A percentile compares a stretch with the other conserved stretches of the same genome.
These are phyloP conservation scores for Calypte anna DNA, from an alignment of 2,113 vertebrate species.

Conservation along the genomic window DNA sequence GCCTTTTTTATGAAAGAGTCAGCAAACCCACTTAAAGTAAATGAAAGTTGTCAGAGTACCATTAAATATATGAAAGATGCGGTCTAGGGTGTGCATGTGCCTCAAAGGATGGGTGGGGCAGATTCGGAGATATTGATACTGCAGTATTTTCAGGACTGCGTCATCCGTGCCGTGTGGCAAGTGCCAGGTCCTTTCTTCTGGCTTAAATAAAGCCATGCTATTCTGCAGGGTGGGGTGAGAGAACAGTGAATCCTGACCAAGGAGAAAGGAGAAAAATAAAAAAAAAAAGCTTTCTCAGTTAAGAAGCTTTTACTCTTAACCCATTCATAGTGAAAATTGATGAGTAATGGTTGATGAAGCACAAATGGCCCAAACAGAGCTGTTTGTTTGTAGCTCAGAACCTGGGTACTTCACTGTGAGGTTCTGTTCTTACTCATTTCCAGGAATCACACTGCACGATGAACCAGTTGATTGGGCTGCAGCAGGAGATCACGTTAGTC, in stretches of 20 bases:
- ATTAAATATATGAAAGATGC: slow-evolving; percentile 61
- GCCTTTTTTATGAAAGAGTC: slow-evolving; percentile 52
- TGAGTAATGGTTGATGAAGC: slow-evolving; percentile 80
- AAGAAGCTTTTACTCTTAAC: slow-evolving; percentile 74
- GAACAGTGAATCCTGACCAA: slow-evolving; percentile 28
- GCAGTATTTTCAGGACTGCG: slow-evolving; percentile 56
- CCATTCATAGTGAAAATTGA: slow-evolving; percentile 84
- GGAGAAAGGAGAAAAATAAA: background rate
- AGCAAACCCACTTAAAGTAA: slow-evolving; percentile 61
- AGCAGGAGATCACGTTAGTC: slow-evolving; percentile 95
- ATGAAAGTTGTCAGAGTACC: slow-evolving; percentile 68
- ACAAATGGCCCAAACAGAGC: slow-evolving; percentile 61
- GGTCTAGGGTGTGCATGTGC: slow-evolving; percentile 35
- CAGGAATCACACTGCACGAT: slow-evolving; percentile 94
- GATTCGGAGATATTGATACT: slow-evolving; percentile 22
- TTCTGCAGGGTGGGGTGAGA: slow-evolving; percentile 61
- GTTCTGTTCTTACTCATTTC: slow-evolving; percentile 83
- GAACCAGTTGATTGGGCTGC: slow-evolving; percentile 96
- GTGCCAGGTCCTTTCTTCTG: slow-evolving; percentile 11
- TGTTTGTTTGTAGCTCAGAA: slow-evolving; percentile 74
- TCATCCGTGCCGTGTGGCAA: slow-evolving; percentile 24
- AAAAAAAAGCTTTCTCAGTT: slow-evolving; percentile 65
- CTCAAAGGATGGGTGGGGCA: slow-evolving; percentile 56
- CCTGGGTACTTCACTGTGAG: slow-evolving; percentile 76
- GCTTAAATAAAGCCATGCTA: slow-evolving; percentile 51